Conservation (phyloP, 2,888 invertebrate species). For the Scaptodrosophila latifasciaeformis region DNA sequence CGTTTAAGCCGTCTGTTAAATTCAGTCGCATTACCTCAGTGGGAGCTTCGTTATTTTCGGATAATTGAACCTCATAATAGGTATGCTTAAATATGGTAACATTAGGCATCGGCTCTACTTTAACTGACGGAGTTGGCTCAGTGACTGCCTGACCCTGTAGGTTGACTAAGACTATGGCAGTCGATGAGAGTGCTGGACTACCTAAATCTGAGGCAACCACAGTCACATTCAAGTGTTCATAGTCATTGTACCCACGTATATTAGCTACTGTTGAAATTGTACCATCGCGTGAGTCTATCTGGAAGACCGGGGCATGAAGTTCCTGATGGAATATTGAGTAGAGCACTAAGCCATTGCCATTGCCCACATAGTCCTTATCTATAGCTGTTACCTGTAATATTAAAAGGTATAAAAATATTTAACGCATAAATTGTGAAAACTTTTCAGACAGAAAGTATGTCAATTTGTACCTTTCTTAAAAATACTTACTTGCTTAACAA, state of each 20-base stretch:
- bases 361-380: slow-evolving; percentile 88
- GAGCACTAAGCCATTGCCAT: slow-evolving; percentile 89
- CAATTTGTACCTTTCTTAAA: no score
- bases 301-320: slow-evolving; percentile 79
- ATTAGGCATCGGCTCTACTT: slow-evolving; percentile 44
- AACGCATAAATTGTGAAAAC: neutral
- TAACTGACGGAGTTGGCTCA: slow-evolving; percentile 45
- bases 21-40: slow-evolving; percentile 85
- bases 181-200: slow-evolving; percentile 86
- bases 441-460: neutral
- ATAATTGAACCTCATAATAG: slow-evolving; percentile 88
- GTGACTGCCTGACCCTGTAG: slow-evolving; percentile 76
- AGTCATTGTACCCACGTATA: slow-evolving; percentile 72
- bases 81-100: slow-evolving; percentile 78
- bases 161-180: slow-evolving; percentile 82
- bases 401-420: neutral
- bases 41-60: slow-evolving; percentile 87
- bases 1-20: slow-evolving; percentile 81
- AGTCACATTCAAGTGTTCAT: slow-evolving; percentile 82
- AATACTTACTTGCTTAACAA: slow-evolving; percentile 78
- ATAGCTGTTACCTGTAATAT: slow-evolving; percentile 81
- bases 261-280: slow-evolving; percentile 84
- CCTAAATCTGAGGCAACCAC: slow-evolving; percentile 90
- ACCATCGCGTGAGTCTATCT: slow-evolving; percentile 91
- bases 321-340: slow-evolving; percentile 84